These are phyloP conservation scores for Stenurella melanura DNA, from an alignment of 2,888 invertebrate genomes.

Conservation along the genomic window DNA sequence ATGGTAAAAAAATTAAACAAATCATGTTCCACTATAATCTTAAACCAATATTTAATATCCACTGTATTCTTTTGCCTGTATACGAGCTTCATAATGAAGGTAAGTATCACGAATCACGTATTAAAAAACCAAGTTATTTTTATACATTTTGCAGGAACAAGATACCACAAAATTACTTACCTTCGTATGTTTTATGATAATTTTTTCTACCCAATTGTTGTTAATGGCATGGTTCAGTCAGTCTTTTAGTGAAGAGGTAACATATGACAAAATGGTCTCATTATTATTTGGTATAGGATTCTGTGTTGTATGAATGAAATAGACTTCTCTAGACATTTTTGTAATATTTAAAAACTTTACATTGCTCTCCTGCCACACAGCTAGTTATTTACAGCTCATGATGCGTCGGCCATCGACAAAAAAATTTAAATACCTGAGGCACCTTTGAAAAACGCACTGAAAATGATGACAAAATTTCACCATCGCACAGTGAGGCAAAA, in stretches of 20 bases:
- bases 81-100: constrained; percentile 9
- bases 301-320: no score
- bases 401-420: no score
- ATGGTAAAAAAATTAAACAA: constrained; percentile 7
- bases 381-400: no score
- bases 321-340: no score
- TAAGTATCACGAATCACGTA: neutral
- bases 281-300: no score
- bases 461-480: no score
- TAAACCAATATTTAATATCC: constrained; percentile 15
- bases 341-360: no score
- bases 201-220: constrained; percentile 7
- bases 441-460: no score
- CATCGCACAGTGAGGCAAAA: no score
- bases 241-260: constrained; percentile 22
- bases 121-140: neutral
- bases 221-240: constrained; percentile 28
- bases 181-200: neutral
- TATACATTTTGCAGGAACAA: neutral
- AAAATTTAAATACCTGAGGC: no score
- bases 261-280: neutral
- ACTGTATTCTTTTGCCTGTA: neutral
- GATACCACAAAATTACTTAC: neutral
- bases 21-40: constrained; percentile 4
- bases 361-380: no score